A percentile compares a stretch with the other conserved stretches of the same genome.
These are phyloP conservation scores for Drosophila sulfurigaster DNA, from an alignment of 1,140 invertebrate species.

Conservation along the genomic window DNA sequence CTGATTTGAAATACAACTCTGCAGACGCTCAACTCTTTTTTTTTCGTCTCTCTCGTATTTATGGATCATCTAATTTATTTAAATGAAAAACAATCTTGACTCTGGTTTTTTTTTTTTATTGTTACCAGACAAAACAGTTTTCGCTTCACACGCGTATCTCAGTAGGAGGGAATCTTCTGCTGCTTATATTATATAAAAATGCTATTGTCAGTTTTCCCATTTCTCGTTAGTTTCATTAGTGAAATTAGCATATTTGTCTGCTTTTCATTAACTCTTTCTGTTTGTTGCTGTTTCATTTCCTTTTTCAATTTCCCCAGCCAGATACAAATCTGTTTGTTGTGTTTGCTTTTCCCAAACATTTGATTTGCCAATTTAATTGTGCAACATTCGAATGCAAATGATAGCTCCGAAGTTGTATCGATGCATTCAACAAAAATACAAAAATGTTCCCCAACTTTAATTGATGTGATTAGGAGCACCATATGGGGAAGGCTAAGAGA, in stretches of 20 bases:
- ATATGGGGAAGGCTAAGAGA: background rate
- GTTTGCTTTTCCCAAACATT: background rate
- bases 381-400: constrained; percentile 19
- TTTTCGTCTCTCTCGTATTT: background rate
- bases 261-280: constrained; percentile 27
- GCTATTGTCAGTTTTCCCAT: constrained; percentile 15
- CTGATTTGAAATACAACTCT: background rate
- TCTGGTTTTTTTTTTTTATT: constrained; percentile 11
- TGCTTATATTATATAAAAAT: constrained; percentile 9
- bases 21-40: constrained; percentile 5
- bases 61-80: constrained; percentile 25
- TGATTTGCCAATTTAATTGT: constrained; percentile 19
- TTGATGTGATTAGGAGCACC: constrained; percentile 12
- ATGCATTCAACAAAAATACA: background rate
- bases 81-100: background rate
- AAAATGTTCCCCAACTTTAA: constrained; percentile 1
- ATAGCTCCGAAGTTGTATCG: constrained; percentile 11
- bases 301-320: constrained; percentile 7
- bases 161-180: background rate
- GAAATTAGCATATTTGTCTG: constrained; percentile 43
- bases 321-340: background rate
- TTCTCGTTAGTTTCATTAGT: constrained; percentile 25
- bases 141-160: constrained; percentile 30
- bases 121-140: constrained; percentile 5
- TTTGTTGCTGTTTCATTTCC: constrained; percentile 7